A percentile compares a stretch with the other conserved stretches of the same genome.
Conservation (phyloP, 2,888 invertebrate genomes). For the Bursaphelenchus okinawaensis region DNA sequence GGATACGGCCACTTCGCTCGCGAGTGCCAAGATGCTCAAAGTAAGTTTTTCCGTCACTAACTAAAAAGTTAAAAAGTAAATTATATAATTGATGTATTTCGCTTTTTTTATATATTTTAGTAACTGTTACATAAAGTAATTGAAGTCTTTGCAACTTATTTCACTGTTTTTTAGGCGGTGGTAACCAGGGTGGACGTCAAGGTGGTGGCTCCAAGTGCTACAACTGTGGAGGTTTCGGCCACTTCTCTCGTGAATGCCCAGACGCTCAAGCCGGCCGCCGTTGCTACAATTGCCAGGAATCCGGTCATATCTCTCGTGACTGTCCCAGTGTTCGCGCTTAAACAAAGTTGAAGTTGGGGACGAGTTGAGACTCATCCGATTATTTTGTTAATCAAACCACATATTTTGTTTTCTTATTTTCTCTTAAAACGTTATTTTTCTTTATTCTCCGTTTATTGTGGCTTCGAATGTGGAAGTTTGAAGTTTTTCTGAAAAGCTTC, state of each 20-base stretch:
- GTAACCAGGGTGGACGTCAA: constrained; percentile 3
- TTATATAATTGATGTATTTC: no score
- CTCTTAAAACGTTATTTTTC: neutral
- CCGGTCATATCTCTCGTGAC: neutral
- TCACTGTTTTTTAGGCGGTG: neutral
- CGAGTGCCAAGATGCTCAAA: neutral
- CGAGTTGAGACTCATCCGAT: neutral
- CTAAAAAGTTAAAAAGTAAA: no score
- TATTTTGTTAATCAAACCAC: neutral
- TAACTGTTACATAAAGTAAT: neutral
- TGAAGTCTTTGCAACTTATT: neutral
- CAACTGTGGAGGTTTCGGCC: constrained; percentile 46
- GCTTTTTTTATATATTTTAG: no score
- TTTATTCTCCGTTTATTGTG: neutral
- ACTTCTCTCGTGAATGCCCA: constrained; percentile 48
- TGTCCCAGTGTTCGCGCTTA: no score
- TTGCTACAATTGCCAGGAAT: constrained; percentile 78
- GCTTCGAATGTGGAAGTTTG: neutral
- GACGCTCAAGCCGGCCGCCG: constrained; percentile 63
- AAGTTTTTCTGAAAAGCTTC: no score
- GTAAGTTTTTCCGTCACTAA: no score
- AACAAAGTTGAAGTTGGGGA: neutral
- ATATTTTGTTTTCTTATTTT: neutral
- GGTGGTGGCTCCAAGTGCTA: constrained; percentile 34
- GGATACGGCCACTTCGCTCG: neutral